These are phyloP conservation scores for Chlorospingus flavigularis DNA, from an alignment of 2,797 vertebrate genomes.

Conservation along the genomic window DNA sequence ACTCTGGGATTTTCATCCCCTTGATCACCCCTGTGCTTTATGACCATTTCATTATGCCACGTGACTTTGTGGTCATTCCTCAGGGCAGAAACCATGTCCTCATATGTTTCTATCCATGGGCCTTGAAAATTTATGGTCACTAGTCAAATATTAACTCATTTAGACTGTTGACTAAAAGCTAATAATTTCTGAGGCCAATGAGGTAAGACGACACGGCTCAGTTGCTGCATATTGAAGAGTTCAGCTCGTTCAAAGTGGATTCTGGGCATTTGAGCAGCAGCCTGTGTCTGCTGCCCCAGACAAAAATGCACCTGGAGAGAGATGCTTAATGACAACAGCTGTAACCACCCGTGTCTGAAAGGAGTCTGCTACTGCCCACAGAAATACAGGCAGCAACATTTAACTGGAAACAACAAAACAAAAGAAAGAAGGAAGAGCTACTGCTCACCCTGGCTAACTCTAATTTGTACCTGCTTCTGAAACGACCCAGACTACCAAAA, in stretches of 20 bases:
- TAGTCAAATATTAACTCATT: constrained; percentile 47
- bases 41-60: neutral
- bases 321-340: neutral
- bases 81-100: neutral
- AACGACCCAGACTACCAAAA: neutral
- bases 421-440: neutral
- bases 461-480: neutral
- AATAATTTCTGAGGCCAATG: constrained; percentile 38
- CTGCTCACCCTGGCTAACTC: neutral
- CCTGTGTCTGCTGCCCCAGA: neutral
- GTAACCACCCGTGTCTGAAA: neutral
- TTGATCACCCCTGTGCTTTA: neutral
- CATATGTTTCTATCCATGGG: neutral
- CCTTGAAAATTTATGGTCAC: constrained; percentile 18
- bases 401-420: neutral
- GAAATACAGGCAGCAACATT: neutral
- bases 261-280: neutral
- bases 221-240: neutral
- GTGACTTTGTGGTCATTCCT: neutral
- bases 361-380: neutral
- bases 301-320: constrained; percentile 4
- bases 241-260: neutral
- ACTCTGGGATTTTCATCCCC: neutral
- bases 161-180: constrained; percentile 25
- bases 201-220: neutral